Conservation (phyloP, 2,113 vertebrate genomes). For the Strigops habroptila region DNA sequence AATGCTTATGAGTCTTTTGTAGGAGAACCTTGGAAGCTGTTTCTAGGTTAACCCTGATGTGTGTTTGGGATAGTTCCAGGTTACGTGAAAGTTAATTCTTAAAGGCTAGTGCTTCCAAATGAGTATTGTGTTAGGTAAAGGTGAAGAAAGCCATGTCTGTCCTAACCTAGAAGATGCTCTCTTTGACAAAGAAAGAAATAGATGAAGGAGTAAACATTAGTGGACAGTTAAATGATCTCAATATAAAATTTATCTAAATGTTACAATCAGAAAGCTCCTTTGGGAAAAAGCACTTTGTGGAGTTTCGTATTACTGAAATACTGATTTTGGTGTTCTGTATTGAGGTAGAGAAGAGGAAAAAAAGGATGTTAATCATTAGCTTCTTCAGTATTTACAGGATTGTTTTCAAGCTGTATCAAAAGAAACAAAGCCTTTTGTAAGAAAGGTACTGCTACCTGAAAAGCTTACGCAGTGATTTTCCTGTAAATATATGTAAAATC, state of each 20-base stretch:
- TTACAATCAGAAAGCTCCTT: not conserved
- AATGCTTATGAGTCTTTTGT: not conserved
- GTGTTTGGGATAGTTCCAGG: not conserved
- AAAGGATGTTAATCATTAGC: not conserved
- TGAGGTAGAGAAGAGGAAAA: not conserved
- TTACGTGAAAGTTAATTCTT: not conserved
- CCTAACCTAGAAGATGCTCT: not conserved
- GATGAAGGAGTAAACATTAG: not conserved
- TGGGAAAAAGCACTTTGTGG: not conserved
- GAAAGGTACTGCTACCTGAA: not conserved
- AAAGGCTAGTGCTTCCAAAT: not conserved
- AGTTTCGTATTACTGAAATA: not conserved
- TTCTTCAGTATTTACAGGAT: not conserved
- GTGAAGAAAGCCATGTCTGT: not conserved
- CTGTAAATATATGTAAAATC: not conserved
- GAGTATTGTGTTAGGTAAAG: not conserved
- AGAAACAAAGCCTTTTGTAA: not conserved
- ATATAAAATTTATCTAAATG: not conserved
- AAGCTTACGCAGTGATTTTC: not conserved
- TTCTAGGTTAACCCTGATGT: not conserved
- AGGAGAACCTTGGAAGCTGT: not conserved
- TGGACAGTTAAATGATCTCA: not conserved
- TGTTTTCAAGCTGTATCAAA: not conserved
- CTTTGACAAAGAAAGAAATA: not conserved
- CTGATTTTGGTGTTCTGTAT: not conserved